Evolutionary conservation across 2,888 invertebrate species (phyloP).

Genomic region (Cryptus viduatorius): DNA sequence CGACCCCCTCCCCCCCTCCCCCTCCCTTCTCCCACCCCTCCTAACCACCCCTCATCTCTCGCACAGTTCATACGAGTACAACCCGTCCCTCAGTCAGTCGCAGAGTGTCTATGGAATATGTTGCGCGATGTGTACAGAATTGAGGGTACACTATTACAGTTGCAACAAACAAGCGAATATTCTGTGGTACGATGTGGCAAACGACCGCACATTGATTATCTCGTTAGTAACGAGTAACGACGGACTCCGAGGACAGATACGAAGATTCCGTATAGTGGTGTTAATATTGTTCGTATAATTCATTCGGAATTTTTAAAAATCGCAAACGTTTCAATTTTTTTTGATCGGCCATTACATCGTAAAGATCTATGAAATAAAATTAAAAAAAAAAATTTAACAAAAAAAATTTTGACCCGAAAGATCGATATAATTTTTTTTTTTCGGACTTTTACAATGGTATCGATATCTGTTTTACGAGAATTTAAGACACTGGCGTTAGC

Average conservation of each 20-base stretch:
- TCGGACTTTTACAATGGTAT: not conserved
- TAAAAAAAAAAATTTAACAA: too few relatives aligned
- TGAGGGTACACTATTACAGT: not conserved
- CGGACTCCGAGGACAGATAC: not conserved
- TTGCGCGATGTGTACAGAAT: not conserved
- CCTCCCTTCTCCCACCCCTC: too few relatives aligned
- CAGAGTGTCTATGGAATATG: not conserved
- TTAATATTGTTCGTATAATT: too few relatives aligned
- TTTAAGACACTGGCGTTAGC: too few relatives aligned
- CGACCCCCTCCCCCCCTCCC: too few relatives aligned
- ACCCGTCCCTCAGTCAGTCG: not conserved
- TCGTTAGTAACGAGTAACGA: slow-evolving; percentile 31
- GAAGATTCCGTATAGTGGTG: too few relatives aligned
- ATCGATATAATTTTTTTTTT: too few relatives aligned
- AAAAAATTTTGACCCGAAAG: too few relatives aligned
- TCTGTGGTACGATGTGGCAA: slow-evolving; percentile 1
- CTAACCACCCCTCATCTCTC: not conserved
- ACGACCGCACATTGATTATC: slow-evolving; percentile 73
- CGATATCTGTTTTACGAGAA: not conserved
- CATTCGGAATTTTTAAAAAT: too few relatives aligned
- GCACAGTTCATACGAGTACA: slow-evolving; percentile 23
- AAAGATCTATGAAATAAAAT: too few relatives aligned
- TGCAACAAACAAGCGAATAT: not conserved
- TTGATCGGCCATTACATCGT: too few relatives aligned
- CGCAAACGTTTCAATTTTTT: too few relatives aligned